Evolutionary conservation across 2,888 invertebrate species (phyloP).

Genomic region (Drepanosiphum platanoidis): DNA sequence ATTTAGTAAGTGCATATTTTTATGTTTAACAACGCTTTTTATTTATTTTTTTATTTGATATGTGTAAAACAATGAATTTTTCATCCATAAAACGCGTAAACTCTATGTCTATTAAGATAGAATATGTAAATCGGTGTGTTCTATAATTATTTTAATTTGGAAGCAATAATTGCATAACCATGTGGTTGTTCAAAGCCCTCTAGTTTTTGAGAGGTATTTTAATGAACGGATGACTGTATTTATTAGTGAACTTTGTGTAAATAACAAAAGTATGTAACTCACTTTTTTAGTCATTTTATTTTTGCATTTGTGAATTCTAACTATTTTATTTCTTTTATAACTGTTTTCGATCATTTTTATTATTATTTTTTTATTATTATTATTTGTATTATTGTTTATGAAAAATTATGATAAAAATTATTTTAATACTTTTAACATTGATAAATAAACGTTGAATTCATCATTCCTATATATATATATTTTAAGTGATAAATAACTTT

Average conservation of each 20-base stretch:
- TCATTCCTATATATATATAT: slow-evolving; percentile 54
- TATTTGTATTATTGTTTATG: slow-evolving; percentile 54
- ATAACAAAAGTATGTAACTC: slow-evolving; percentile 58
- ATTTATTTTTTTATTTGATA: slow-evolving; percentile 32
- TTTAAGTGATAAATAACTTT: background rate
- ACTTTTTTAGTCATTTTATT: slow-evolving; percentile 61
- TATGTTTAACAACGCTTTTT: slow-evolving; percentile 45
- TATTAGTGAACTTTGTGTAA: slow-evolving; percentile 50
- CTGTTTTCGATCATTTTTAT: slow-evolving; percentile 57
- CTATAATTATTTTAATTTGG: slow-evolving; percentile 33
- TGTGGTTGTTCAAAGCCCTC: background rate
- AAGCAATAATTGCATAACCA: slow-evolving; percentile 42
- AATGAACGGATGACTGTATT: slow-evolving; percentile 34
- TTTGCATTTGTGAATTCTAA: slow-evolving; percentile 61
- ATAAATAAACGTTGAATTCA: slow-evolving; percentile 59
- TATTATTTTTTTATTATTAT: slow-evolving; percentile 46
- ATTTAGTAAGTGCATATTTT: slow-evolving; percentile 24
- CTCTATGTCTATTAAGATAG: slow-evolving; percentile 22
- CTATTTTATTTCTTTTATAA: slow-evolving; percentile 58
- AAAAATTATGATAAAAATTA: slow-evolving; percentile 57
- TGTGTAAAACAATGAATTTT: slow-evolving; percentile 22
- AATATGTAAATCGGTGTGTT: slow-evolving; percentile 34
- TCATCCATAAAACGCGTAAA: slow-evolving; percentile 17
- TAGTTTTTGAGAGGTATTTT: slow-evolving; percentile 11
- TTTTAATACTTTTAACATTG: slow-evolving; percentile 60